These are phyloP conservation scores for Cantharis nigra DNA, from an alignment of 2,888 invertebrate species.

Conservation along the genomic window DNA sequence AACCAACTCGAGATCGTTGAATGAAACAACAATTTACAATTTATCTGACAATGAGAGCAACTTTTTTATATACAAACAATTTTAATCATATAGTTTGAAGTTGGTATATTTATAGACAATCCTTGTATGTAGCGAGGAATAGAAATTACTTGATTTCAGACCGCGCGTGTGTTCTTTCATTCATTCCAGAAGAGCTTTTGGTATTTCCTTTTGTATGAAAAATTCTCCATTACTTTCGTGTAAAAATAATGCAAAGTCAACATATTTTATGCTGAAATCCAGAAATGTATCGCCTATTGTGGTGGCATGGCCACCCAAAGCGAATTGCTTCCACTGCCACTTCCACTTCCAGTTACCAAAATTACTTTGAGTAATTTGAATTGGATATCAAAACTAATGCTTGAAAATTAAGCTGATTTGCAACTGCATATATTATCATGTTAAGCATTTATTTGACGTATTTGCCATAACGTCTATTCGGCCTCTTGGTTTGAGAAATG, in stretches of 20 bases:
- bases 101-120: constrained; percentile 42
- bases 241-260: background rate
- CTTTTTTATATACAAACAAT: constrained; percentile 41
- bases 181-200: background rate
- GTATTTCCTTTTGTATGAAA: background rate
- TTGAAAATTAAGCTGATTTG: too few relatives aligned
- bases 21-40: constrained; percentile 42
- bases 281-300: background rate
- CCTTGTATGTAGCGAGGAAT: constrained; percentile 38
- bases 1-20: constrained; percentile 34
- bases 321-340: background rate
- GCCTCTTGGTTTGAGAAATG: too few relatives aligned
- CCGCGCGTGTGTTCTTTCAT: constrained; percentile 40
- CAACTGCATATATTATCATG: too few relatives aligned
- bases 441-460: too few relatives aligned
- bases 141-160: constrained; percentile 44
- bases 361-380: too few relatives aligned
- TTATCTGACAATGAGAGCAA: constrained; percentile 39
- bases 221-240: background rate
- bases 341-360: too few relatives aligned
- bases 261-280: background rate
- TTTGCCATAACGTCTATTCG: too few relatives aligned
- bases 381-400: too few relatives aligned
- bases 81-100: constrained; percentile 45
- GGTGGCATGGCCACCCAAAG: background rate